A percentile compares a stretch with the other conserved stretches of the same genome.
Evolutionary conservation across 2,888 invertebrate species (phyloP).

Genomic region (Monopis laevigella): DNA sequence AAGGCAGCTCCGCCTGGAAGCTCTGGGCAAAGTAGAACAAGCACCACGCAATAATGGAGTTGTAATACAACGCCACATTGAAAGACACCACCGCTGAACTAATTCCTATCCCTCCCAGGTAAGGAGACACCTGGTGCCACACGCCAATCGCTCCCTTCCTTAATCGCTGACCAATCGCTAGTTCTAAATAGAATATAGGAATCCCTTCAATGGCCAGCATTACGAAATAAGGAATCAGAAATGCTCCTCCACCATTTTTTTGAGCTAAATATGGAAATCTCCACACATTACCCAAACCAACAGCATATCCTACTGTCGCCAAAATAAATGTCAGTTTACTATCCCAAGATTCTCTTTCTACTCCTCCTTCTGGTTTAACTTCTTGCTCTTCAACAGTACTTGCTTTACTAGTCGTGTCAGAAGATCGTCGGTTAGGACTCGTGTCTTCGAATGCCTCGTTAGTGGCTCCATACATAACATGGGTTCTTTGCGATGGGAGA

Average conservation of each 20-base stretch:
- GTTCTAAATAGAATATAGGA: slow-evolving; percentile 94
- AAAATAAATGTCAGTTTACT: slow-evolving; percentile 91
- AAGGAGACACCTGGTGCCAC: slow-evolving; percentile 94
- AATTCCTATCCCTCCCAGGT: slow-evolving; percentile 88
- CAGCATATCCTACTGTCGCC: slow-evolving; percentile 95
- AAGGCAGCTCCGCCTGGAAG: slow-evolving; percentile 90
- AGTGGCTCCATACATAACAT: slow-evolving; percentile 83
- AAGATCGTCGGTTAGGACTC: slow-evolving; percentile 47
- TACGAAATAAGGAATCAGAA: slow-evolving; percentile 94
- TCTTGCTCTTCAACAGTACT: slow-evolving; percentile 71
- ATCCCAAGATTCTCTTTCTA: slow-evolving; percentile 91
- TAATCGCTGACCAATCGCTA: slow-evolving; percentile 93
- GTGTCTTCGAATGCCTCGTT: slow-evolving; percentile 80
- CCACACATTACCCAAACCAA: slow-evolving; percentile 95
- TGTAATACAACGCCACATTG: slow-evolving; percentile 96
- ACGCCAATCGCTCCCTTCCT: slow-evolving; percentile 95
- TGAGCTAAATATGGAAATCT: slow-evolving; percentile 94
- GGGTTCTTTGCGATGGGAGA: slow-evolving; percentile 45
- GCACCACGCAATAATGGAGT: slow-evolving; percentile 98
- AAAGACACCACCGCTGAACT: slow-evolving; percentile 96
- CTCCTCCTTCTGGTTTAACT: slow-evolving; percentile 75
- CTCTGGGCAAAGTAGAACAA: slow-evolving; percentile 94
- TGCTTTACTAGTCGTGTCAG: slow-evolving; percentile 66
- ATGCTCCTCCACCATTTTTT: slow-evolving; percentile 96
- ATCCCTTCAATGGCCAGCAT: slow-evolving; percentile 95